Conservation (phyloP, 2,113 vertebrate genomes). For the Physeter macrocephalus region DNA sequence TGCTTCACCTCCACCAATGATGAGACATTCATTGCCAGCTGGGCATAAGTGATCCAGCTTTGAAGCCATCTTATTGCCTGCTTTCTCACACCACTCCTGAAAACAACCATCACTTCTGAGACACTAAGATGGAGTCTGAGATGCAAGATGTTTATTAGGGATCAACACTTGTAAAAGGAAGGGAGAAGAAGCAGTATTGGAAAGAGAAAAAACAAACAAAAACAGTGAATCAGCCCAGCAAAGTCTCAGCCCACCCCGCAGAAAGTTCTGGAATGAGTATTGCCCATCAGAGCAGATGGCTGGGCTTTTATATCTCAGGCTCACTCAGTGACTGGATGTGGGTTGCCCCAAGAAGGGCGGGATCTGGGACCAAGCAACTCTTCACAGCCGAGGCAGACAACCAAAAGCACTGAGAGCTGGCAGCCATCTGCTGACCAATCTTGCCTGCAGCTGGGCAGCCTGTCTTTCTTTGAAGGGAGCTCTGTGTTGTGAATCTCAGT, state of each 20-base stretch:
- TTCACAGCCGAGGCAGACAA: neutral
- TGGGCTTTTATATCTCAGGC: neutral
- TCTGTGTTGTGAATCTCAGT: neutral
- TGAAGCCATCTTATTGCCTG: neutral
- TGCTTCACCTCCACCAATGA: neutral
- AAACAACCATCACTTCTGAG: neutral
- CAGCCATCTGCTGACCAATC: neutral
- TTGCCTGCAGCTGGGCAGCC: neutral
- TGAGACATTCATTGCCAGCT: neutral
- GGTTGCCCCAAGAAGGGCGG: neutral
- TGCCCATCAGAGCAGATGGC: neutral
- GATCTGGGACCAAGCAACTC: neutral
- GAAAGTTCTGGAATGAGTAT: neutral
- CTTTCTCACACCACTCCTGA: neutral
- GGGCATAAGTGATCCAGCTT: neutral
- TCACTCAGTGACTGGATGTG: neutral
- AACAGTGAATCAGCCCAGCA: neutral
- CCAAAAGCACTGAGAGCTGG: neutral
- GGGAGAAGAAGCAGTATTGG: neutral
- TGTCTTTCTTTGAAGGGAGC: neutral
- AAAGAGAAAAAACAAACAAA: neutral
- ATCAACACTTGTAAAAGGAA: neutral
- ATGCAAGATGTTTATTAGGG: neutral
- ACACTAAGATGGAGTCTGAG: neutral
- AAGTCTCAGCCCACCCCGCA: neutral